A percentile compares a stretch with the other conserved stretches of the same genome.
These are phyloP conservation scores for Cardiocondyla obscurior DNA, from an alignment of 1,140 invertebrate species.

Conservation along the genomic window DNA sequence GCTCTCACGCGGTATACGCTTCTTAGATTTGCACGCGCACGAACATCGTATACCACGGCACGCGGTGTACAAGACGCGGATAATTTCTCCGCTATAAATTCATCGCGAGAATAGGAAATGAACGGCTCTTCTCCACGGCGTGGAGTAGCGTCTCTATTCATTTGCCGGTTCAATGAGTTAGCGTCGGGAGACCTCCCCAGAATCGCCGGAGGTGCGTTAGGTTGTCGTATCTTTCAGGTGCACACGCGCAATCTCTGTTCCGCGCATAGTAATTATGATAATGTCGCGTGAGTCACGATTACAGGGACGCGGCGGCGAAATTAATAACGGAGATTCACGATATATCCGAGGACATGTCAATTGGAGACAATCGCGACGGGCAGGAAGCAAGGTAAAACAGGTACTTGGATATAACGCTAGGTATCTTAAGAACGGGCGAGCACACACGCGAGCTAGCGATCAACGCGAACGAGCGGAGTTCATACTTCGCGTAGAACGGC, in stretches of 20 bases:
- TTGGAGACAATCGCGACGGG: conserved; percentile 49
- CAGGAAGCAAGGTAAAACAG: conserved; percentile 28
- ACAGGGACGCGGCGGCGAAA: conserved; percentile 35
- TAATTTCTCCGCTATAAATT: conserved; percentile 32
- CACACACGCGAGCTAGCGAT: conserved; percentile 28
- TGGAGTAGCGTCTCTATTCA: conserved; percentile 43
- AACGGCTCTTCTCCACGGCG: conserved; percentile 9
- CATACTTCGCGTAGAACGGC: background rate
- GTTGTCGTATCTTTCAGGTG: conserved; percentile 45
- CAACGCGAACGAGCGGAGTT: conserved; percentile 4
- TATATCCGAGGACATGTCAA: conserved; percentile 55
- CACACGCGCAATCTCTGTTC: conserved; percentile 14
- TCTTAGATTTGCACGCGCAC: conserved; percentile 8
- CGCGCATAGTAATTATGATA: conserved; percentile 61
- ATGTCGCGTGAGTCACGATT: conserved; percentile 52
- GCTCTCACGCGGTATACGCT: background rate
- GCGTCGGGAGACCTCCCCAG: conserved; percentile 18
- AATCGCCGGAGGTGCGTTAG: conserved; percentile 41
- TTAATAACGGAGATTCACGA: conserved; percentile 61
- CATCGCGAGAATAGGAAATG: conserved; percentile 45
- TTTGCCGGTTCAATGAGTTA: conserved; percentile 53
- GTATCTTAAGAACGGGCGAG: conserved; percentile 3
- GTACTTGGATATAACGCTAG: background rate
- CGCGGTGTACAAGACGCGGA: background rate
- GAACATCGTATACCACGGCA: background rate